phyloP scores from a whole-genome alignment of 2,797 vertebrate genomes.

The Silurus aristotelis region DNA sequence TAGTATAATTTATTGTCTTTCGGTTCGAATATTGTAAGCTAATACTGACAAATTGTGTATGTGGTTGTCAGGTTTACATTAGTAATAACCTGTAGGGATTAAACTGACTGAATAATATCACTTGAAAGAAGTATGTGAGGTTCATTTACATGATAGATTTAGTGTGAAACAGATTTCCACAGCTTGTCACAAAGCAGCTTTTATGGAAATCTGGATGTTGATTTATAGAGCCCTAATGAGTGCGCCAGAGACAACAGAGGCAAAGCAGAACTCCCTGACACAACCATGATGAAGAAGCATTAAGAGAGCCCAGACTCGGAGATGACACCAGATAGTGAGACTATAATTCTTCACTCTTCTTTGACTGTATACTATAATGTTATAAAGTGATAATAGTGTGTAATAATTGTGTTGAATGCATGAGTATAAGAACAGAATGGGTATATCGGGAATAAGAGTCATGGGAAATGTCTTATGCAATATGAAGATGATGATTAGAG shows the following conservation, averaged over 20 bases:
- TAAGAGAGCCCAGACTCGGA: background rate
- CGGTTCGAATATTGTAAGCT: background rate
- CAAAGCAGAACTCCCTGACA: background rate
- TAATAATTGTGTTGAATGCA: background rate
- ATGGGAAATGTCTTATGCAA: background rate
- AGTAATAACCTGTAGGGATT: background rate
- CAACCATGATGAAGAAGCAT: background rate
- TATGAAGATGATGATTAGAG: background rate
- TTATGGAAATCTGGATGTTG: background rate
- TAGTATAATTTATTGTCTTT: background rate
- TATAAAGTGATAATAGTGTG: background rate
- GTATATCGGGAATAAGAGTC: background rate
- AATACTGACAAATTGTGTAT: background rate
- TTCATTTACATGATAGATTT: background rate
- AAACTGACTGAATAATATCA: background rate
- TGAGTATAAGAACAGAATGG: too few species aligned
- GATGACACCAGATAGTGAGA: background rate
- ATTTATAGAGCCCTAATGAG: background rate
- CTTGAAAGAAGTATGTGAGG: background rate
- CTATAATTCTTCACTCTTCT: background rate
- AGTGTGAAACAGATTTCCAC: background rate
- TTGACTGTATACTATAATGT: background rate
- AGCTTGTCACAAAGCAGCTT: background rate
- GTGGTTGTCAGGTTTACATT: background rate
- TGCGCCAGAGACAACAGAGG: background rate